Evolutionary conservation across 2,888 invertebrate species (phyloP), one percentile per base, ranked within the genome.

Genomic region (Athetis lepigone): DNA sequence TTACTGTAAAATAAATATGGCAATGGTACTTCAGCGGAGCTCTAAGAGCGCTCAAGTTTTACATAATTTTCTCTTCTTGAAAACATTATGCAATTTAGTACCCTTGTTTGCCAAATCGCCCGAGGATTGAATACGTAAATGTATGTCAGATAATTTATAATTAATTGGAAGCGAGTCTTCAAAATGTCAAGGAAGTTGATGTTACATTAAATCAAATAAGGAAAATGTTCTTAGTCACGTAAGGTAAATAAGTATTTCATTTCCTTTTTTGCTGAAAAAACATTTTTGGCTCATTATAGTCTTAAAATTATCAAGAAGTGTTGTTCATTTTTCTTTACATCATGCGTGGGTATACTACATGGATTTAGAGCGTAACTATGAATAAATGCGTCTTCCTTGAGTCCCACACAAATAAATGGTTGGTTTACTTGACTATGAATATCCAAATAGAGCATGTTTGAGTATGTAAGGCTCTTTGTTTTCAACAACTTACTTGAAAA

Each of bases 331-430:
- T 19, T 21, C 16, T 47, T 39, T 13, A 6, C n/a, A 49, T 7
- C 7, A 0, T 13, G 18, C 16, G 5, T 27, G 46, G 36, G 39
- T 51, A 64, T 42, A 57, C 57, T 68, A 70, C 56, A 56, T 43
- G 46, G 58, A 58, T 64, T 62, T 56, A 40, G 46, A 51, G 62
- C 67, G 57, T 69, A 59, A 74, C 76, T 75, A 65, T 65, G 70
- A 77, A 76, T 74, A 79, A 77, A 76, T 67, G 67, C 49, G 46
- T 54, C 55, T 64, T 70, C 40, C 64, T 54, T 33, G 52, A 63
- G 45, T 55, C 33, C 5, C 23, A 33, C 37, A 71, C 58, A 76
- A 75, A 60, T 55, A 51, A 76, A 58, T 46, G 21, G 52, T 63
- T 50, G 46, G 46, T 58, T 58, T 27, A 13, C 50, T 43, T 47